Conservation (phyloP, 2,888 invertebrate genomes). For the Trissonchulus latispiculum region DNA sequence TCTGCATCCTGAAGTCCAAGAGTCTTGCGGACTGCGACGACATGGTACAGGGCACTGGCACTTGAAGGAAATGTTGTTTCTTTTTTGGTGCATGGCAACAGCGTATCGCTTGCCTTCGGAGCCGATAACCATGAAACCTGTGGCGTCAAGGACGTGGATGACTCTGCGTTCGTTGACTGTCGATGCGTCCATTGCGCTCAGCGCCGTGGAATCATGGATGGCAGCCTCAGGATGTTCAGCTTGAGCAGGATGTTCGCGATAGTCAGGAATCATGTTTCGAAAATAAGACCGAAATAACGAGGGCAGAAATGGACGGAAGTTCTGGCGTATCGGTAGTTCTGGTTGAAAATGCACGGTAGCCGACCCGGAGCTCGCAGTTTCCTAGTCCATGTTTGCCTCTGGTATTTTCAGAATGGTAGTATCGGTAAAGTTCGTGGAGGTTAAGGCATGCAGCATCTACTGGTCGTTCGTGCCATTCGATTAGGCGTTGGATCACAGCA, state of each 20-base stretch:
- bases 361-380: neutral
- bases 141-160: neutral
- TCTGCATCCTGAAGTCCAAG: too few species aligned
- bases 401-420: neutral
- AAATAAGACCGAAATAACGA: too few species aligned
- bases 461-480: neutral
- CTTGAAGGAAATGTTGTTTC: too few species aligned
- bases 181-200: too few species aligned
- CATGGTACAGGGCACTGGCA: slow-evolving; percentile 8
- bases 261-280: too few species aligned
- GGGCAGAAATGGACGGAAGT: too few species aligned
- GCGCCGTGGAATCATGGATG: too few species aligned
- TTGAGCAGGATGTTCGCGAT: too few species aligned
- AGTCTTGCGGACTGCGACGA: neutral
- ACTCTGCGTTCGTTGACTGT: neutral
- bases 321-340: too few species aligned
- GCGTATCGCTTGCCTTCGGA: neutral
- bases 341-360: too few species aligned
- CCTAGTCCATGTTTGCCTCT: slow-evolving; percentile 8
- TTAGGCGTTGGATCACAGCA: neutral
- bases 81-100: neutral
- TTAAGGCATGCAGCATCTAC: neutral
- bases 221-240: too few species aligned
- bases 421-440: neutral
- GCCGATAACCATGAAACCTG: neutral